These are phyloP conservation scores for Carabus problematicus DNA, from an alignment of 2,888 invertebrate species.

Conservation along the genomic window DNA sequence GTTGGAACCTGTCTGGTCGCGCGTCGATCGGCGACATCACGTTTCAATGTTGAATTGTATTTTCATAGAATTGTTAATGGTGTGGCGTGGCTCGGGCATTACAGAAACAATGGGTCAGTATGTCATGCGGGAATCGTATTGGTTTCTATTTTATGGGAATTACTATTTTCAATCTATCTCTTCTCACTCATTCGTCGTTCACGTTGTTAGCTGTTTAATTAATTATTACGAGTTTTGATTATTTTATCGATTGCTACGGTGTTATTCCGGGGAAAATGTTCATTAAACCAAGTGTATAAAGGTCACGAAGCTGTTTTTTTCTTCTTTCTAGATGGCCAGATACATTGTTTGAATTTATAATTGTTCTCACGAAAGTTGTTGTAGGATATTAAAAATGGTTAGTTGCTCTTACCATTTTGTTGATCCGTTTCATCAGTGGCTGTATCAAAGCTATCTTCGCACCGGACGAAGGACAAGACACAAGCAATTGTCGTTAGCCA, in stretches of 20 bases:
- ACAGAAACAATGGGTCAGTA: constrained; percentile 37
- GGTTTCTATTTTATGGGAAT: constrained; percentile 40
- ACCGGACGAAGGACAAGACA: constrained; percentile 5
- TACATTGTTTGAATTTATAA: too few relatives aligned
- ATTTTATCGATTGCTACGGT: too few relatives aligned
- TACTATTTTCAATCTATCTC: constrained; percentile 9
- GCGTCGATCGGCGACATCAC: constrained; percentile 14
- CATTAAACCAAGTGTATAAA: too few relatives aligned
- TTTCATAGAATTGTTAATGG: constrained; percentile 40
- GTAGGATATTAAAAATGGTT: too few relatives aligned
- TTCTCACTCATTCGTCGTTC: not conserved
- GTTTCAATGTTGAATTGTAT: constrained; percentile 4
- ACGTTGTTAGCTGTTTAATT: too few relatives aligned
- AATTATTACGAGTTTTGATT: too few relatives aligned
- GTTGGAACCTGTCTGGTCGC: not conserved
- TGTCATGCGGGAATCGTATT: constrained; percentile 34
- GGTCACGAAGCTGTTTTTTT: too few relatives aligned
- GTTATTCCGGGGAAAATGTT: too few relatives aligned
- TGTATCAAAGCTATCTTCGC: constrained; percentile 27
- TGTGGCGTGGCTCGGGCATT: constrained; percentile 3
- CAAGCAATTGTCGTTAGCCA: not conserved
- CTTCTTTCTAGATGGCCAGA: too few relatives aligned
- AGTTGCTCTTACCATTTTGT: constrained; percentile 37
- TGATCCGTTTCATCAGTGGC: constrained; percentile 20
- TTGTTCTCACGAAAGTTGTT: too few relatives aligned